Percentiles rank a stretch among this genome's conserved stretches.
phyloP scores from a whole-genome alignment of 2,113 vertebrate genomes.

The Onychorhynchus coronatus region DNA sequence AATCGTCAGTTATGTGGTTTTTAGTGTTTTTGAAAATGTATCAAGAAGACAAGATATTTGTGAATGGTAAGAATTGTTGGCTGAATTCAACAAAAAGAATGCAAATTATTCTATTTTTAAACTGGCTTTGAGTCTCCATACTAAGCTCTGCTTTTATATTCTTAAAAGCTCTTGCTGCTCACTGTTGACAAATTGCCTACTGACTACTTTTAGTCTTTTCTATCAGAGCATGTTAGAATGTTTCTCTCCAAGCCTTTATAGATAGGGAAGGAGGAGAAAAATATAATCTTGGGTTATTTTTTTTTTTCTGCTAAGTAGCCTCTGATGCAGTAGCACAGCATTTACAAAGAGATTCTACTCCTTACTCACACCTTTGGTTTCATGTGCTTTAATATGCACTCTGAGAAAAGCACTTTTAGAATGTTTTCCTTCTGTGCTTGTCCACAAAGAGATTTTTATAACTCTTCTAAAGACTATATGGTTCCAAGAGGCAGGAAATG shows the following conservation, averaged over 20 bases:
- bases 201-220: not conserved
- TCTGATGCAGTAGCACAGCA: not conserved
- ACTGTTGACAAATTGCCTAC: not conserved
- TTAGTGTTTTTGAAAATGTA: not conserved
- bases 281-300: not conserved
- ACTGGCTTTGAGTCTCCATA: not conserved
- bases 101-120: not conserved
- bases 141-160: not conserved
- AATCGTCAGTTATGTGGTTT: not conserved
- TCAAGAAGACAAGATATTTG: not conserved
- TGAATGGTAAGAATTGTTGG: not conserved
- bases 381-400: not conserved
- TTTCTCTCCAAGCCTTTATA: not conserved
- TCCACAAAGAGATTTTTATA: not conserved
- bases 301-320: not conserved
- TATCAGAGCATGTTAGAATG: not conserved
- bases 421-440: not conserved
- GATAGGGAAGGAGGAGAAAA: not conserved
- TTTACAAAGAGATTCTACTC: not conserved
- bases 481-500: constrained; percentile 2
- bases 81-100: not conserved
- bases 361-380: not conserved
- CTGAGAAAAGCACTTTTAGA: not conserved
- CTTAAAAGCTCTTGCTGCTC: not conserved
- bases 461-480: not conserved